Evolutionary conservation across 2,888 invertebrate species (phyloP).

Genomic region (Epicampocera succincta): DNA sequence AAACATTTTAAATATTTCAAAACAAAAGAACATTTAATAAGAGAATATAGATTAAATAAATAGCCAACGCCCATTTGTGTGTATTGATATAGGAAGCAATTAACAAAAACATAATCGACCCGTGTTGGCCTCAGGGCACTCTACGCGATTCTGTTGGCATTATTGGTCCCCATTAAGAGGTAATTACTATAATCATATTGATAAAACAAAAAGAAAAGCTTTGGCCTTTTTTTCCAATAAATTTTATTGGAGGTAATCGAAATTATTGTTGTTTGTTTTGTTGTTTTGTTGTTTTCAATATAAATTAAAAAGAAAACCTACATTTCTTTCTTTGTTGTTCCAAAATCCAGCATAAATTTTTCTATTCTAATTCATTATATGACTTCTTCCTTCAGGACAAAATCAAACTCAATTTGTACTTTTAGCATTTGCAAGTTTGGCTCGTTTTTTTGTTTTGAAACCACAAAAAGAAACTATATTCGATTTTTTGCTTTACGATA

Average conservation of each 20-base stretch:
- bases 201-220: too few relatives aligned
- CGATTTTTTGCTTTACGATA: slow-evolving; percentile 7
- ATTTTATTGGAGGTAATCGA: too few relatives aligned
- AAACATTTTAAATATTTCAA: slow-evolving; percentile 10
- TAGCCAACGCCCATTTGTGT: slow-evolving; percentile 62
- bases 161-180: neutral
- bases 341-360: too few relatives aligned
- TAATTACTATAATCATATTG: neutral
- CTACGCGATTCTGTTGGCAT: neutral
- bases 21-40: slow-evolving; percentile 26
- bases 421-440: neutral
- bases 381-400: neutral
- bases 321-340: too few relatives aligned
- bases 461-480: neutral
- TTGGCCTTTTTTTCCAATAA: too few relatives aligned
- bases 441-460: neutral
- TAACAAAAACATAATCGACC: slow-evolving; percentile 59
- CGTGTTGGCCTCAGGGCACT: slow-evolving; percentile 24
- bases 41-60: slow-evolving; percentile 42
- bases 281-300: too few relatives aligned
- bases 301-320: too few relatives aligned
- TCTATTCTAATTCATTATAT: too few relatives aligned
- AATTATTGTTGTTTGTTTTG: too few relatives aligned
- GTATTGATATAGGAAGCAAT: slow-evolving; percentile 54
- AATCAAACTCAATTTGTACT: neutral